phyloP scores from a whole-genome alignment of 2,113 vertebrate genomes.

The Ceratotherium simum region DNA sequence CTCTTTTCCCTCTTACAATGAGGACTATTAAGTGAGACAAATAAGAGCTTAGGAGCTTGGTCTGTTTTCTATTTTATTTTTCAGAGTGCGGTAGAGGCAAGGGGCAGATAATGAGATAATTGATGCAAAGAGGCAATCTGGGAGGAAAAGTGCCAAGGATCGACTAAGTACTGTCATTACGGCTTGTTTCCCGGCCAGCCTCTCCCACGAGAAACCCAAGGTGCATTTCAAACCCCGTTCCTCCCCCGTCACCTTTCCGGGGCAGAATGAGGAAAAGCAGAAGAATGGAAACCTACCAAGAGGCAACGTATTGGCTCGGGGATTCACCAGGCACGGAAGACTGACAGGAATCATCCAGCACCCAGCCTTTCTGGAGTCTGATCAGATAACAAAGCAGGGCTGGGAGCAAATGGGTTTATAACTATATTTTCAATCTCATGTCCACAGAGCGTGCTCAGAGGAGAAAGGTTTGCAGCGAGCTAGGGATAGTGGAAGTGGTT shows the following conservation, averaged over 20 bases:
- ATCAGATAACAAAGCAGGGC: neutral
- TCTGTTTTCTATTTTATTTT: neutral
- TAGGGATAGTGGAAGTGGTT: fast-evolving
- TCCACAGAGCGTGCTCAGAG: neutral
- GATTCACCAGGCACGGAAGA: neutral
- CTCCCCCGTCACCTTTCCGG: neutral
- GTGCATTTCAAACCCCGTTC: neutral
- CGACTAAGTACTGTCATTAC: neutral
- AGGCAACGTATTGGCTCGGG: neutral
- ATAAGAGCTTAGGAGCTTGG: neutral
- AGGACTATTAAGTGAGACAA: neutral
- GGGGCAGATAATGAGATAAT: neutral
- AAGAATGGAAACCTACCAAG: neutral
- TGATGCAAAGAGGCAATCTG: neutral
- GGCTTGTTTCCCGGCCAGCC: neutral
- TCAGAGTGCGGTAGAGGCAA: neutral
- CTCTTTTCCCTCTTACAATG: neutral
- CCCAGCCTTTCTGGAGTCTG: neutral
- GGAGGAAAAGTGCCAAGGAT: neutral
- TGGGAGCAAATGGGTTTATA: neutral
- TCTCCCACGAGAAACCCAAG: neutral
- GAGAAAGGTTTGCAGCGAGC: neutral
- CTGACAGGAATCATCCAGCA: neutral
- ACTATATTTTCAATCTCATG: neutral
- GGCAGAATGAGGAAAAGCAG: neutral